Base-by-base conservation (phyloP, 2,113 vertebrate genomes). In the Geococcyx californianus region DNA sequence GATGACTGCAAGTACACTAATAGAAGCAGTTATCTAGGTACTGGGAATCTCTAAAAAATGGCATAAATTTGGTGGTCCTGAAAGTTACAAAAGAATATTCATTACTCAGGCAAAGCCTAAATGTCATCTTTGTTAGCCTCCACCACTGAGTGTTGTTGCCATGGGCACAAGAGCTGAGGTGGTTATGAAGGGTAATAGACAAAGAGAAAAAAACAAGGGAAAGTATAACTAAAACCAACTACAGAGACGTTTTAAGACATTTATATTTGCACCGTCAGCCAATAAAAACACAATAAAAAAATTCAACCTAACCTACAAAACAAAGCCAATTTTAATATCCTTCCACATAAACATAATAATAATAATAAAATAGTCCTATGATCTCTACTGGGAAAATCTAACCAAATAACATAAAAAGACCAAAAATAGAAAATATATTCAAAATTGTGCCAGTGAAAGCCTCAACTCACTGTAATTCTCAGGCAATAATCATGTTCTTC, bases 41-140 rank as follows among this genome's bases (percentile, higher is more conserved):
- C 85, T 84, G 68, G 73, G 72, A 49, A 95, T 52, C 62, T 93
- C 86, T 66, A 80, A 93, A 87, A 87, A 97, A 95, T 87, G 36
- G 83, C 79, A 93, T 74, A 93, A 91, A 92, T 93, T 72, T 70
- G 89, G 83, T 82, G 67, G 79, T 36, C 75, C 93, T 97, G 93
- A 62, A 96, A 94, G 70, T 95, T 90, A 96, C 84, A 95, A 97
- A 96, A 95, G 91, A 97, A 97, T 95, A 95, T 95, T 97, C 94
- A 95, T 94, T 96, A 91, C 81, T 94, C 90, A 88, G 84, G 93
- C 87, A 96, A 96, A 95, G 87, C 83, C 92, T 96, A 96, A 79
- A 96, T 96, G 94, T 95, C 94, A 96, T 92, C 81, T 95, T 84
- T 95, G 84, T 90, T 96, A 95, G 77, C 77, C 79, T 96, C 67